Evolutionary conservation across 2,797 vertebrate genomes (phyloP), one percentile per base, ranked within the genome.

Genomic region (Echeneis naucrates): DNA sequence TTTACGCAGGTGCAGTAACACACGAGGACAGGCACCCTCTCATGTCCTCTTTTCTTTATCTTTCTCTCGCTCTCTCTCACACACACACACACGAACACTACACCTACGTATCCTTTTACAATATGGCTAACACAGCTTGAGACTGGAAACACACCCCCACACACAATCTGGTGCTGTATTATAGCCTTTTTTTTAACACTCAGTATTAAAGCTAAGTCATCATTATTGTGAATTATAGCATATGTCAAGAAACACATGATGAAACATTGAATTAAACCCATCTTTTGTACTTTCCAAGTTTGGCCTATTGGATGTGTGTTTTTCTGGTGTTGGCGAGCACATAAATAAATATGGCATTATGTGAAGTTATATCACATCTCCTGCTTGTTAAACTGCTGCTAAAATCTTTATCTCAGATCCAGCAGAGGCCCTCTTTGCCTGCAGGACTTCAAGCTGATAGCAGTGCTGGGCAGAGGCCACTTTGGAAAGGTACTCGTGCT

Each of bases 391-490:
- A 74, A 74, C 45, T 30, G 57, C 12, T n/a, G n/a, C 21, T 11
- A 0, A 65, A 19, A 68, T 85, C 58, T 63, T 30, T 68, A 24
- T 68, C 16, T 54, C 78, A 92, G 92, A 68, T 45, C 83, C 44
- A 92, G 78, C 84, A 87, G 69, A 67, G 88, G 83, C 27, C 83
- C 90, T 8, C 88, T 97, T 17, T 92, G 84, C 62, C 90, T 97
- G 17, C 93, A 94, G 80, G 96, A 97, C 77, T 97, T 97, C 90
- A 95, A 91, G 68, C 89, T 97, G 77, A 81, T 96, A 0, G 96
- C 96, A 0, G 96, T 97, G 72, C 90, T 97, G 5, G 96, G 96
- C 71, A 92, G 96, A 65, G 96, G 96, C 14, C 96, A 97, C 88
- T 97, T 97, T 86, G 96, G 96, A 51, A 97, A 97, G 95, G 96